A percentile compares a stretch with the other conserved stretches of the same genome.
Evolutionary conservation across 1,140 invertebrate genomes (phyloP).

Genomic region (Sipha flava): DNA sequence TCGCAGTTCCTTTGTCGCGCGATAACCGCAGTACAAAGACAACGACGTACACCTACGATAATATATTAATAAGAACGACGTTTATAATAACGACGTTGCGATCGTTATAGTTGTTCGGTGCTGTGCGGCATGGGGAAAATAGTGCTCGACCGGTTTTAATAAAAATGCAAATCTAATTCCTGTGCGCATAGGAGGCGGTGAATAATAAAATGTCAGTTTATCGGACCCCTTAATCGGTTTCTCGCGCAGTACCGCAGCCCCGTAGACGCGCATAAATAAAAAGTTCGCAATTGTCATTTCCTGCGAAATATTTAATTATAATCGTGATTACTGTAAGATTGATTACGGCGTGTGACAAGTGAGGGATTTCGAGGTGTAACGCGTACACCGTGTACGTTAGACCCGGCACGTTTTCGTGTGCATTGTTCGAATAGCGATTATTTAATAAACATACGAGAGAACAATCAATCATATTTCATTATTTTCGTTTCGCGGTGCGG

Average conservation of each 20-base stretch:
- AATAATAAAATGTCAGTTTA: constrained; percentile 1
- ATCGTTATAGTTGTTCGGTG: too few relatives aligned
- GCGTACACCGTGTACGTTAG: too few relatives aligned
- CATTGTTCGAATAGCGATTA: constrained; percentile 8
- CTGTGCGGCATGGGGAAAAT: too few relatives aligned
- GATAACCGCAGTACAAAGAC: too few relatives aligned
- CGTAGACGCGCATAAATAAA: constrained; percentile 12
- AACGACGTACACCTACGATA: too few relatives aligned
- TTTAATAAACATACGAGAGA: not conserved
- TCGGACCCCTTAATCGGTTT: not conserved
- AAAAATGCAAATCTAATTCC: constrained; percentile 5
- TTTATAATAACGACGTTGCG: too few relatives aligned
- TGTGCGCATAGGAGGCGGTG: not conserved
- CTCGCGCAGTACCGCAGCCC: too few relatives aligned
- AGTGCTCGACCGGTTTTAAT: not conserved
- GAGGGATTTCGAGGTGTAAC: not conserved
- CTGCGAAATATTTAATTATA: constrained; percentile 12
- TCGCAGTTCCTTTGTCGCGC: too few relatives aligned
- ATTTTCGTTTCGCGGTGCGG: not conserved
- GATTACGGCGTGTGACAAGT: not conserved
- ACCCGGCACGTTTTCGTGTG: not conserved
- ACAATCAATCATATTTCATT: not conserved
- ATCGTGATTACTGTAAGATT: constrained; percentile 9
- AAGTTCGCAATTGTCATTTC: not conserved
- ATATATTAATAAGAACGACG: too few relatives aligned